Evolutionary conservation across 2,797 vertebrate genomes (phyloP).

Genomic region (Valencia hispanica): DNA sequence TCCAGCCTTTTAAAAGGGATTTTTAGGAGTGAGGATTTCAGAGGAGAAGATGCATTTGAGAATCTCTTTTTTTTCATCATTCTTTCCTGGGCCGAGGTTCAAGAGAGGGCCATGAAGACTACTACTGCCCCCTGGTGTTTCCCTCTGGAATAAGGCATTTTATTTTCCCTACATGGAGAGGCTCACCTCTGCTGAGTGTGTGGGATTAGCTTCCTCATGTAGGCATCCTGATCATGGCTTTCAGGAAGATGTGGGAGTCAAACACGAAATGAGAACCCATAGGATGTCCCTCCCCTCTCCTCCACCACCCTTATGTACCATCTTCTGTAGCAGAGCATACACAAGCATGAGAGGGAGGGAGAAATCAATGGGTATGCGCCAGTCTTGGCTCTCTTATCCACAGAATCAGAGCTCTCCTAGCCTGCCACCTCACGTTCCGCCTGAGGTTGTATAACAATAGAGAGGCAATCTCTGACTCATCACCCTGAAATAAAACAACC

Average conservation of each 20-base stretch:
- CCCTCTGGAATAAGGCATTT: background rate
- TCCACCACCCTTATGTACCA: conserved; percentile 28
- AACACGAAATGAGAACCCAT: conserved; percentile 37
- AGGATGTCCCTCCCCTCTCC: conserved; percentile 42
- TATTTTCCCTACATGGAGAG: conserved; percentile 14
- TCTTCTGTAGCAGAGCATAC: conserved; percentile 57
- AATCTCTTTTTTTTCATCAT: conserved; percentile 32
- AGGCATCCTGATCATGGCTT: conserved; percentile 44
- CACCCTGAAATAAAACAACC: conserved; percentile 64
- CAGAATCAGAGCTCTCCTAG: conserved; percentile 41
- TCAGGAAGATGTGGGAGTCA: conserved; percentile 59
- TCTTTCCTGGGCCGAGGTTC: conserved; percentile 50
- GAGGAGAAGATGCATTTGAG: conserved; percentile 65
- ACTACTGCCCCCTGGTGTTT: conserved; percentile 76
- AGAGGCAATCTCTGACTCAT: conserved; percentile 69
- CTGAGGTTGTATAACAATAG: conserved; percentile 60
- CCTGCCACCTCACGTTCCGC: conserved; percentile 53
- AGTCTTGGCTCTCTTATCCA: conserved; percentile 58
- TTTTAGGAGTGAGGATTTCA: conserved; percentile 67
- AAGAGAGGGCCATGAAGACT: conserved; percentile 52
- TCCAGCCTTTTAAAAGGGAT: conserved; percentile 59
- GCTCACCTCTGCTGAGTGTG: conserved; percentile 45
- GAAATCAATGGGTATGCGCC: conserved; percentile 74
- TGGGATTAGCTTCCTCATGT: conserved; percentile 63
- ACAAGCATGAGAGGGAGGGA: conserved; percentile 56